These are phyloP conservation scores for Drosophila triauraria DNA, from an alignment of 1,140 invertebrate species.

Conservation along the genomic window DNA sequence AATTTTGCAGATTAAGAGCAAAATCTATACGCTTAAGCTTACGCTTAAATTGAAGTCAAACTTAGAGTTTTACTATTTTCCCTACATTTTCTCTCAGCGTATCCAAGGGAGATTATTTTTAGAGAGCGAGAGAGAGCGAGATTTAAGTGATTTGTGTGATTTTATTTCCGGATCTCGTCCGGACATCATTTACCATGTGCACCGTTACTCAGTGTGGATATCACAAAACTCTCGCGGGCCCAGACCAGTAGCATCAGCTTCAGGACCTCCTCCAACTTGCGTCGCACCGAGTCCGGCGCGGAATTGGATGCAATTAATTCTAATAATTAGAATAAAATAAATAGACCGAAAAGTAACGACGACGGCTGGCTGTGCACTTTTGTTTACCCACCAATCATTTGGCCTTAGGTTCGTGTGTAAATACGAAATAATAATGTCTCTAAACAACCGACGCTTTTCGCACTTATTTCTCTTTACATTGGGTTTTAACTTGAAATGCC, in stretches of 20 bases:
- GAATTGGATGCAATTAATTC: constrained; percentile 83
- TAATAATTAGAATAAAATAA: constrained; percentile 24
- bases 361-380: neutral
- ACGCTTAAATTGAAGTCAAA: neutral
- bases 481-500: constrained; percentile 25
- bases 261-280: constrained; percentile 90
- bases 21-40: too few relatives aligned
- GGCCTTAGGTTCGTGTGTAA: constrained; percentile 52
- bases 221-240: constrained; percentile 90
- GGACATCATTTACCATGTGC: constrained; percentile 86
- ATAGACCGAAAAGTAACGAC: constrained; percentile 6
- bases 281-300: constrained; percentile 87
- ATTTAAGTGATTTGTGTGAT: constrained; percentile 66
- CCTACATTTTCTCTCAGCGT: constrained; percentile 5
- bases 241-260: constrained; percentile 93
- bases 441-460: constrained; percentile 28
- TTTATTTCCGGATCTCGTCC: constrained; percentile 68
- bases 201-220: constrained; percentile 87
- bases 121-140: constrained; percentile 14
- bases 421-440: constrained; percentile 42
- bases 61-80: neutral
- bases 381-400: constrained; percentile 82
- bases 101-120: constrained; percentile 3
- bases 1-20: too few relatives aligned
- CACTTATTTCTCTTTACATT: constrained; percentile 57